Conservation (phyloP, 2,113 vertebrate species). For the Osmerus eperlanus region DNA sequence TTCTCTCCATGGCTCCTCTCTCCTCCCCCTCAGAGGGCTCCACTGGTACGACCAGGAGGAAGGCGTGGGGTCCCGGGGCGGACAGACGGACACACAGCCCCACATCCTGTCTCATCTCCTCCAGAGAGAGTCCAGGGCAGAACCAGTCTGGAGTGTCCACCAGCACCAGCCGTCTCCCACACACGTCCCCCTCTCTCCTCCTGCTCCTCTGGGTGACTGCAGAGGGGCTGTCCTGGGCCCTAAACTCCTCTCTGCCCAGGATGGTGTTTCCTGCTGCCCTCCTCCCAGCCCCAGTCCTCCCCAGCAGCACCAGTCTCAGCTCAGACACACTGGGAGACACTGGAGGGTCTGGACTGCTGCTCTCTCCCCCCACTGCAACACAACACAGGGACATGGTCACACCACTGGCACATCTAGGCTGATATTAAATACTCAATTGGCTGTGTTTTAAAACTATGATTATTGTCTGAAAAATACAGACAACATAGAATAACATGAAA, state of each 20-base stretch:
- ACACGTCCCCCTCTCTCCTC: slow-evolving; percentile 15
- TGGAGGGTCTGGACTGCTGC: slow-evolving; percentile 10
- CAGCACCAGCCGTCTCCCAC: slow-evolving; percentile 14
- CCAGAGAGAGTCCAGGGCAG: no score
- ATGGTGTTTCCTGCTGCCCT: slow-evolving; percentile 42
- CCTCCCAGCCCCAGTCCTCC: slow-evolving; percentile 30
- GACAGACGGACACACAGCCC: no score
- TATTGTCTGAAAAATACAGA: no score
- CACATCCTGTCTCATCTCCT: no score
- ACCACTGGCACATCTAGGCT: no score
- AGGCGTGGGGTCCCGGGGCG: no score
- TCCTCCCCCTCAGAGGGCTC: no score
- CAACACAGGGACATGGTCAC: neutral
- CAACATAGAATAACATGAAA: no score
- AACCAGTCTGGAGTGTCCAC: slow-evolving; percentile 19
- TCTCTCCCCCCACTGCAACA: slow-evolving; percentile 2
- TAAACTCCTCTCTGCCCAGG: slow-evolving; percentile 26
- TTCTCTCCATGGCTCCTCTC: no score
- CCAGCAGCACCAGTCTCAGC: slow-evolving; percentile 18
- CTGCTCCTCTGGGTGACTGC: slow-evolving; percentile 10
- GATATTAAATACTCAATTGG: no score
- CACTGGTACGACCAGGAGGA: no score
- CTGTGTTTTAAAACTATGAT: no score
- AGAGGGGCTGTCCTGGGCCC: slow-evolving; percentile 3
- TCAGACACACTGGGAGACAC: slow-evolving; percentile 8